Base-by-base conservation (phyloP, 2,797 vertebrate species). In the Lateolabrax maculatus region DNA sequence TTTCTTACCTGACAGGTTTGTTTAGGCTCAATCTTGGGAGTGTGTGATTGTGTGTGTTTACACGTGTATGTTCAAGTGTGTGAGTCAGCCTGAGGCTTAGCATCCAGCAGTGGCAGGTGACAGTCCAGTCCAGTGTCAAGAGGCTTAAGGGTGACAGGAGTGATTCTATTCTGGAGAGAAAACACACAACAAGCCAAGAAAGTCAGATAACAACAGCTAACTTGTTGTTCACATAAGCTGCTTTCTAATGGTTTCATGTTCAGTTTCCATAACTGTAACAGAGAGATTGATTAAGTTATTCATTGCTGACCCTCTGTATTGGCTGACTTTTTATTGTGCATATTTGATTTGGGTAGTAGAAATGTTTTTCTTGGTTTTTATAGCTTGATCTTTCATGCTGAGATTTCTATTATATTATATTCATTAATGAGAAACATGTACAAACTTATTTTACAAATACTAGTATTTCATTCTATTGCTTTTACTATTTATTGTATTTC, bases 81-180 rank as follows among this genome's bases (percentile, higher is more conserved):
- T 88, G 88, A 90, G 80, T 88, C 84, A 87, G 87, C 75, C 81
- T 11, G 81, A 72, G 90, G 87, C 84, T 87, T 89, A 91, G 74
- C 43, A 71, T 84, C 83, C 86, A 79, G 83, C 79, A 10, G 80
- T 90, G 91, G 89, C 91, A 92, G 91, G 91, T 92, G 90, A 90
- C 90, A 85, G 87, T 91, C 84, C 70, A 55, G 82, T 73, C 87
- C 80, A 76, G 77, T 84, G 87, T 90, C 88, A 86, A 79, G 80
- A 90, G 83, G 85, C 86, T 90, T 90, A 84, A 82, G 60, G 81
- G 63, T 87, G 91, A 90, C 85, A 82, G 67, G 73, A 84, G 83
- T 53, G 78, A 89, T 86, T 88, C 72, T 86, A 27, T 84, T 84
- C 68, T 46, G 63, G 58, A 77, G 83, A 34, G 74, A 55, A 66